Base-by-base conservation (phyloP, 1,140 invertebrate genomes). In the Lasioglossum albipes region DNA sequence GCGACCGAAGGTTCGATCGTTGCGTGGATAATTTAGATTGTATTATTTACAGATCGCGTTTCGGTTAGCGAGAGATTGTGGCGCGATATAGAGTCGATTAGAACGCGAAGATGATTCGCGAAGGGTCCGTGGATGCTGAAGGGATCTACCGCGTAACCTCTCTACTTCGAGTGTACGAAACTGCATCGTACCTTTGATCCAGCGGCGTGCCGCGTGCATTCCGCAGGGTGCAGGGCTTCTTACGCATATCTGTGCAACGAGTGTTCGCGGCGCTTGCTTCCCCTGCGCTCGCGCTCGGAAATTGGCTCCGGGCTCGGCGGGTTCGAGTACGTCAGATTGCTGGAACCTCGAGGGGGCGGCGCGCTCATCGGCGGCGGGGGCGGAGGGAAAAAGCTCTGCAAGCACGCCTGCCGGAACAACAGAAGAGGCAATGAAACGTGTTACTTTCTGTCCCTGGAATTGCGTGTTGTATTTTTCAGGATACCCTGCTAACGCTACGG, bases 361-460 rank as follows among this genome's bases (percentile, higher is more conserved):
- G 88, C 90, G 79, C 88, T 92, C 90, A 93, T 93, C 59, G 92
- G 93, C 27, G 93, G 93, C 61, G 93, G 93, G 52, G 93, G 93
- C 54, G 92, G 92, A 61, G 93, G 93, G 86, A 93, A 93, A 90
- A 93, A 93, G 87, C 93, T 93, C 92, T 93, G 93, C 86, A 93
- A 93, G 87, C 93, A 93, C 68, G 93, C 93, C 93, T 93, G 85
- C 82, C 68, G 74, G 75, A 80, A 66, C 76, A 61, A 20, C 49
- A 75, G 42, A 64, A 36, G 5, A 70, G 54, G 72, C 22, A 54
- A 72, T 72, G 49, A 41, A 65, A 72, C 45, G 41, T 66, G 16
- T 66, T 59, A 20, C 57, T 57, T 57, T 59, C n/a, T 7, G 57
- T 0, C 20, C 20, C 13, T 54, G 52, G 18, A 18, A 16, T 16